Conservation (phyloP, 2,888 invertebrate genomes). For the Papilio demoleus region DNA sequence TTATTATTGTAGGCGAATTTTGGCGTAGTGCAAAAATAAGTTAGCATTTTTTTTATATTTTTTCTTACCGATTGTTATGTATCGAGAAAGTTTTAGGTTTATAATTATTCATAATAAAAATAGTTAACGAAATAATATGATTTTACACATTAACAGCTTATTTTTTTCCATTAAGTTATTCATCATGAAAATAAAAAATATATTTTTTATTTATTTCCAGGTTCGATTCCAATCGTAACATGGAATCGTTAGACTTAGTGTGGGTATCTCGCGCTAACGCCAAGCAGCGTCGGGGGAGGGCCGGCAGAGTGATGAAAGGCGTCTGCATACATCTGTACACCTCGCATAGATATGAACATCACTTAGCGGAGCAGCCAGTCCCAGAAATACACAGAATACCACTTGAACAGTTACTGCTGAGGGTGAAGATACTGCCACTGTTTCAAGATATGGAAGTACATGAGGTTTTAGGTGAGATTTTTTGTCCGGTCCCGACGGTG, state of each 20-base stretch:
- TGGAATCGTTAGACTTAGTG: slow-evolving; percentile 93
- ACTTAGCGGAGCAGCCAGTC: slow-evolving; percentile 88
- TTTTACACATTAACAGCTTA: no score
- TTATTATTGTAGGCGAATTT: no score
- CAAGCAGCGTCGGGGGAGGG: slow-evolving; percentile 93
- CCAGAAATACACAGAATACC: slow-evolving; percentile 96
- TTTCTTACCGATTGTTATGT: no score
- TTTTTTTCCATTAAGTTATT: no score
- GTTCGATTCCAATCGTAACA: slow-evolving; percentile 92
- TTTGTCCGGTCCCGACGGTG: no score
- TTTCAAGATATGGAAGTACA: slow-evolving; percentile 77
- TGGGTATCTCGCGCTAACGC: slow-evolving; percentile 97
- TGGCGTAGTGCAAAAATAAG: no score
- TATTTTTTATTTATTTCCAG: no score
- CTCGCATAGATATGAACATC: slow-evolving; percentile 85
- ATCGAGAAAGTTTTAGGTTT: no score
- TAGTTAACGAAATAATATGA: no score
- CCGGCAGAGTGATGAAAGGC: slow-evolving; percentile 95
- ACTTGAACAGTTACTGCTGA: slow-evolving; percentile 90
- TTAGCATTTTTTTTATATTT: no score
- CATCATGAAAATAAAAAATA: no score
- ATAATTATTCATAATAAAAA: no score
- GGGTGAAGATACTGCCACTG: slow-evolving; percentile 87
- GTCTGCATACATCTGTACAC: slow-evolving; percentile 95
- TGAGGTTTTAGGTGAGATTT: slow-evolving; percentile 77